These are phyloP conservation scores for Lutjanus erythropterus DNA, from an alignment of 2,113 vertebrate genomes.

Conservation along the genomic window DNA sequence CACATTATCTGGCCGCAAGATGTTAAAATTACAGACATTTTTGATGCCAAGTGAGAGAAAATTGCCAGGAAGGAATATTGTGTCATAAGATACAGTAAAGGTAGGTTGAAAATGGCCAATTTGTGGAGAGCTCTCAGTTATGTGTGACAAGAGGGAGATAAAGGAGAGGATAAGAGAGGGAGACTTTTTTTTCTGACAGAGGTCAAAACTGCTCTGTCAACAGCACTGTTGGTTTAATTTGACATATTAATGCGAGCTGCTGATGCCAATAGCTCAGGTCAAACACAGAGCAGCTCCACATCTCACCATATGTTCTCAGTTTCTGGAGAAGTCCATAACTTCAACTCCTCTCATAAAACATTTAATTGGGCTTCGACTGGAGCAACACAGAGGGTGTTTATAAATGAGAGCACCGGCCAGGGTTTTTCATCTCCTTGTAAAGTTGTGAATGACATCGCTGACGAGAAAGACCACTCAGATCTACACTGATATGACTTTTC, in stretches of 20 bases:
- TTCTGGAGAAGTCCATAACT: slow-evolving; percentile 61
- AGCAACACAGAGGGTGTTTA: slow-evolving; percentile 63
- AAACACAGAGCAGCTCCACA: slow-evolving; percentile 64
- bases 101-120: background rate
- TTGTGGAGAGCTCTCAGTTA: slow-evolving; percentile 7
- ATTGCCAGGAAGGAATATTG: background rate
- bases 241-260: slow-evolving; percentile 77
- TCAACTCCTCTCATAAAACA: slow-evolving; percentile 67
- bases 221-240: slow-evolving; percentile 73
- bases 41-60: slow-evolving; percentile 8
- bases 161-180: slow-evolving; percentile 1
- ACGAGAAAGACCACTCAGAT: background rate
- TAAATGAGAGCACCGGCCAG: slow-evolving; percentile 27
- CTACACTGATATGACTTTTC: background rate
- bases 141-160: background rate
- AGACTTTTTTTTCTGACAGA: slow-evolving; percentile 45
- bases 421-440: slow-evolving; percentile 25
- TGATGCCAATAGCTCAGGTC: slow-evolving; percentile 71
- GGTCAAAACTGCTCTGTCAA: slow-evolving; percentile 75
- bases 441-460: background rate
- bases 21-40: slow-evolving; percentile 3
- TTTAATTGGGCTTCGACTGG: slow-evolving; percentile 55
- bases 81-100: background rate
- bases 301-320: slow-evolving; percentile 66
- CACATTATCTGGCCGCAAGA: slow-evolving; percentile 33